A percentile compares a stretch with the other conserved stretches of the same genome.
Evolutionary conservation across 2,113 vertebrate species (phyloP).

Genomic region (Baryphthengus martii): DNA sequence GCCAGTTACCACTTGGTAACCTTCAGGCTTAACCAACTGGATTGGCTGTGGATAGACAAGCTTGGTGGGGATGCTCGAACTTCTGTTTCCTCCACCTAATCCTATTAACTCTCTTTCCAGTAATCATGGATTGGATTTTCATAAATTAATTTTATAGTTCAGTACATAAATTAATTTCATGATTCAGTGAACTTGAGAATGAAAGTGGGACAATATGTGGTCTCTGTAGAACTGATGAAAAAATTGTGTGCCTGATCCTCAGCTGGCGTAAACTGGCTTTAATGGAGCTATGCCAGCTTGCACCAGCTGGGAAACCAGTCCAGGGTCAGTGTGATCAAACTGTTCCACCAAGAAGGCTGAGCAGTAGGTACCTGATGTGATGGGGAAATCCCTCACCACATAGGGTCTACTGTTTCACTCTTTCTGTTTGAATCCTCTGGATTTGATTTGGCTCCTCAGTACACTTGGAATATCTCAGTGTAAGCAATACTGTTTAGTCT

Average conservation of each 20-base stretch:
- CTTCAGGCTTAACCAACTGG: neutral
- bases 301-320: neutral
- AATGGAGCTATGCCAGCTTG: neutral
- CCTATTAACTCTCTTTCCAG: conserved; percentile 44
- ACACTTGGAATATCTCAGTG: neutral
- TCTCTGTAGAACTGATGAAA: conserved; percentile 24
- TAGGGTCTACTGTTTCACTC: neutral
- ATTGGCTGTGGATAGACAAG: neutral
- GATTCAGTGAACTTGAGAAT: conserved; percentile 51
- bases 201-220: conserved; percentile 24
- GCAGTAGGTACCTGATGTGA: neutral
- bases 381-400: neutral
- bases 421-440: neutral
- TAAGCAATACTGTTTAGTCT: neutral
- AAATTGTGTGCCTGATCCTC: conserved; percentile 17
- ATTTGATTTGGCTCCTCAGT: neutral
- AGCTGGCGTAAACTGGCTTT: conserved; percentile 3
- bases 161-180: conserved; percentile 63
- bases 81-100: conserved; percentile 50
- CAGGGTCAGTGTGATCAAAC: neutral
- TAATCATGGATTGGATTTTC: conserved; percentile 54
- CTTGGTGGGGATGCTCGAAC: conserved; percentile 4
- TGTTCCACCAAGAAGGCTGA: neutral
- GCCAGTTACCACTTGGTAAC: neutral
- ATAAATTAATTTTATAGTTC: conserved; percentile 66